A percentile compares a stretch with the other conserved stretches of the same genome.
Evolutionary conservation across 2,797 vertebrate species (phyloP).

Genomic region (Pteronotus mesoamericanus): DNA sequence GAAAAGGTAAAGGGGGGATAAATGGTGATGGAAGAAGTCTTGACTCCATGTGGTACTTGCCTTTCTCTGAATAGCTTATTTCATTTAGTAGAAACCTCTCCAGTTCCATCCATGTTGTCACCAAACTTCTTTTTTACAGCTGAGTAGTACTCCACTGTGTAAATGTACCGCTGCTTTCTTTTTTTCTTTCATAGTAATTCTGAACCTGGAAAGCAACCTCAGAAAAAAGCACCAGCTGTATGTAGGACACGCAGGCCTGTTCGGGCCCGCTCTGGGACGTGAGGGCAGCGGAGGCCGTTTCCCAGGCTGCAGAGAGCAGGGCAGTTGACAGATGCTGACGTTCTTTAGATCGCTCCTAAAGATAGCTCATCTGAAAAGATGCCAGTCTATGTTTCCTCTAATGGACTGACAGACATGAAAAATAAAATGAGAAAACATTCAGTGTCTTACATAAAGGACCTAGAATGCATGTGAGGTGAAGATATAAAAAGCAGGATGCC

Average conservation of each 20-base stretch:
- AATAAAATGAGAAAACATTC: neutral
- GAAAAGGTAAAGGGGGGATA: no score
- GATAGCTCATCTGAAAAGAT: neutral
- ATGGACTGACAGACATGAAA: neutral
- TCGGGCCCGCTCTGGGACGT: neutral
- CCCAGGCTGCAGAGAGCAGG: neutral
- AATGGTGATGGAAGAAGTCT: no score
- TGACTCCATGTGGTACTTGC: neutral
- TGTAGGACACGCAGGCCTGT: neutral
- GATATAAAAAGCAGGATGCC: rapidly evolving
- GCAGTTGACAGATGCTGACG: neutral
- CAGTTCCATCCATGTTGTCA: neutral
- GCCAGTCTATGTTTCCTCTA: neutral
- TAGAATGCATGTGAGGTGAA: neutral
- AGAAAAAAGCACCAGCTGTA: slow-evolving; percentile 47
- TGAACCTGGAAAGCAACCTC: slow-evolving; percentile 40
- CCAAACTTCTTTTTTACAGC: neutral
- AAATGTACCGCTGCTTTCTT: neutral
- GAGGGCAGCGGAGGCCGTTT: neutral
- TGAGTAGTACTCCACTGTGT: neutral
- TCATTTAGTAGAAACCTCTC: neutral
- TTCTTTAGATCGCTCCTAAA: neutral
- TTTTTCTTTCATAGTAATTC: neutral
- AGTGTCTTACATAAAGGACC: neutral
- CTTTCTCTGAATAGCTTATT: neutral